Base-by-base conservation (phyloP, 1,140 invertebrate genomes). In the Lucilia sericata region DNA sequence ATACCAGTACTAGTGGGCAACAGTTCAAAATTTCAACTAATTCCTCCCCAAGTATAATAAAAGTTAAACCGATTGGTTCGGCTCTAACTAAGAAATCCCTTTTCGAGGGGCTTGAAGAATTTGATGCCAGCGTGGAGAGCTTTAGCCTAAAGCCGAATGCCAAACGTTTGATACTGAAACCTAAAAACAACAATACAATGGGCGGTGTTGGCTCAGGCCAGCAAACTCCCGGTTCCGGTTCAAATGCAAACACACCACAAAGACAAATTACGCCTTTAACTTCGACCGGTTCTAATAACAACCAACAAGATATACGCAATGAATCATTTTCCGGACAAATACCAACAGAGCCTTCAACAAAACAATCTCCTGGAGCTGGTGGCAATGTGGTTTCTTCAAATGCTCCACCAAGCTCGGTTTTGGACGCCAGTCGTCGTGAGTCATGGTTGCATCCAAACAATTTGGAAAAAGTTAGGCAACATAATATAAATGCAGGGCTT, bases 91-190 rank as follows among this genome's bases (percentile, higher is more conserved):
- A 94, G 92, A 95, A 95, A 90, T 94, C 94, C 0, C 88, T 95
- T 0, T 95, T 95, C 86, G 94, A 95, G 83, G 95, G 95, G 0
- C 88, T 96, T 2, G 95, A 95, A 86, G 94, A 95, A 84, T 93
- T 94, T 80, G 94, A 95, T 89, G 92, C 93, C 30, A 92, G 92
- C 65, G 86, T 95, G 10, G 94, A 94, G 85, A 94, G 93, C 21
- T 93, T 95, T 55, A 92, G 92, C 76, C 91, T 94, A 8, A 94
- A 94, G 84, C 93, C 93, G 3, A 94, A 93, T 86, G 91, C 94
- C 1, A 95, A 95, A 85, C 91, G 94, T 2, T 89, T 95, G 10
- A 92, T 94, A 2, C 90, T 95, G 7, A 92, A 93, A 7, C 91
- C 92, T 3, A 91, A 91, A 49, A 25, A 34, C 0, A 87, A 83